Base-by-base conservation (phyloP, 2,888 invertebrate genomes). In the Volucella bombylans region DNA sequence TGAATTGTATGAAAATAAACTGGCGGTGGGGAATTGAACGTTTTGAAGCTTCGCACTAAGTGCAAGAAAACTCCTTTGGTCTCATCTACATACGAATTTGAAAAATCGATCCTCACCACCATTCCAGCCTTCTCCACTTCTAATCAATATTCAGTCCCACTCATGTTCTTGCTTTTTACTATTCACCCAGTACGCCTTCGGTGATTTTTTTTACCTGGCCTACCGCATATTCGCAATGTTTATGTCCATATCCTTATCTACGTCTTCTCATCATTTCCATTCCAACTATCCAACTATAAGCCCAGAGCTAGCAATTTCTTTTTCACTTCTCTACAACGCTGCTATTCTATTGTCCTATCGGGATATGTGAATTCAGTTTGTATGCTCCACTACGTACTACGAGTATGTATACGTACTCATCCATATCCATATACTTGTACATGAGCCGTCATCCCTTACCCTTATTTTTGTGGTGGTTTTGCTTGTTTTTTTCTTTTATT, bases 321-420 rank as follows among this genome's bases (percentile, higher is more conserved):
- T 31, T 38, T 50, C 41, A 52, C 39, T 14, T 15, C 39, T 6
- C 57, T 14, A 11, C 8, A 11, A 15, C 18, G 38, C 64, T 41
- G 9, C 41, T 47, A 15, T 14, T 71, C 65, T 52, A 79, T 79
- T 79, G 78, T 71, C 78, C 78, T 79, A 65, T 11, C 43, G 57
- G 57, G 64, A 71, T 59, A 49, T 50, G 43, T 14, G 39, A 31
- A 8, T 43, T n/a, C 31, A 12, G 14, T 39, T 1, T 18, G 23
- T 55, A 55, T 59, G 59, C 18, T 18, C 2, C 2, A 18, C 18
- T 11, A 15, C 23, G 38, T 31, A 57, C 15, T 4, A 15, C 38
- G n/a, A n/a, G n/a, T n/a, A n/a, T n/a, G n/a, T n/a, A n/a, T n/a
- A n/a, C n/a, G n/a, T n/a, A n/a, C n/a, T n/a, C n/a, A n/a, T n/a